Evolutionary conservation across 2,888 invertebrate genomes (phyloP).

Genomic region (Eudasyphora cyanicolor): DNA sequence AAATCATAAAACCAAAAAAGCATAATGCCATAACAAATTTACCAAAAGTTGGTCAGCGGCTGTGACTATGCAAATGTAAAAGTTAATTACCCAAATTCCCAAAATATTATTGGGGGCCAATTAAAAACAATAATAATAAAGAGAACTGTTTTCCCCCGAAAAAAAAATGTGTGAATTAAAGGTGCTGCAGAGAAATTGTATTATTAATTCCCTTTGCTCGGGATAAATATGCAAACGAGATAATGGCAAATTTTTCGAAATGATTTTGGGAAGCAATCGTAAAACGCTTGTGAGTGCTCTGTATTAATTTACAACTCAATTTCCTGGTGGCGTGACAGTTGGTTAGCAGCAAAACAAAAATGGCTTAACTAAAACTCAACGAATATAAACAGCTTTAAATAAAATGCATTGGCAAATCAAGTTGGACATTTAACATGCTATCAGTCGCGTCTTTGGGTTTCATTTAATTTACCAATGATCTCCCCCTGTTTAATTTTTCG

Average conservation of each 20-base stretch:
- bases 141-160: too few relatives aligned
- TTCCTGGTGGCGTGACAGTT: slow-evolving; percentile 44
- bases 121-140: not conserved
- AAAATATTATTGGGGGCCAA: not conserved
- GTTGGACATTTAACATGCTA: slow-evolving; percentile 32
- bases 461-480: slow-evolving; percentile 1
- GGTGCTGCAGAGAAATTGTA: not conserved
- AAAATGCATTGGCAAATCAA: slow-evolving; percentile 11
- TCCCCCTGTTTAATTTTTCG: not conserved
- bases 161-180: not conserved
- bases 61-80: not conserved
- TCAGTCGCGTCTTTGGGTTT: slow-evolving; percentile 44
- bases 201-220: not conserved
- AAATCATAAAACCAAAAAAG: not conserved
- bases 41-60: not conserved
- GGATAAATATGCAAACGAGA: not conserved
- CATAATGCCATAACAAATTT: not conserved
- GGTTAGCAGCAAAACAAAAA: not conserved
- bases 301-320: slow-evolving; percentile 41
- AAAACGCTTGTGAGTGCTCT: not conserved
- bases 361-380: not conserved
- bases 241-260: not conserved
- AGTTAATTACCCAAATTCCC: not conserved
- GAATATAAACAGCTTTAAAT: not conserved
- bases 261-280: slow-evolving; percentile 14